These are phyloP conservation scores for Ormyrus thymus DNA, from an alignment of 2,888 invertebrate genomes.

Conservation along the genomic window DNA sequence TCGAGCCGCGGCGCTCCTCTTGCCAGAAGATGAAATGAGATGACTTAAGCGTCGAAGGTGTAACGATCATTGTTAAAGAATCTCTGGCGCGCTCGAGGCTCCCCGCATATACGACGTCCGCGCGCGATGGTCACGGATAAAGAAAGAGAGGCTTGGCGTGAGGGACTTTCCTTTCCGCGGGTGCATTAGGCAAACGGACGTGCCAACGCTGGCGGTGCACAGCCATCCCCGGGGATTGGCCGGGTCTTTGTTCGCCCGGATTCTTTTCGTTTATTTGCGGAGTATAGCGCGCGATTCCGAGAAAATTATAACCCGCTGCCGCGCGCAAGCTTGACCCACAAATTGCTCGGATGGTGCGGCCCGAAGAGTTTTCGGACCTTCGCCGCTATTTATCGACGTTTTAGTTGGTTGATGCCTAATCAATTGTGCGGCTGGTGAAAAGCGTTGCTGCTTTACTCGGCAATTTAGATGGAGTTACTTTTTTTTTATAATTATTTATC, in stretches of 20 bases:
- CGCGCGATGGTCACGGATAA: background rate
- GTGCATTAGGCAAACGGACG: background rate
- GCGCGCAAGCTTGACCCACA: background rate
- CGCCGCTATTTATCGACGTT: no score
- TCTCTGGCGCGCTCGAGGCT: no score
- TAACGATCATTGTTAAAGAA: no score
- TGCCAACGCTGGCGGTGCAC: background rate
- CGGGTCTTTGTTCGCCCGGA: background rate
- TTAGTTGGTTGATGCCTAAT: no score
- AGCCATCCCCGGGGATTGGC: slow-evolving; percentile 4
- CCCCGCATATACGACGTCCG: background rate
- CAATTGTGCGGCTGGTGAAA: no score
- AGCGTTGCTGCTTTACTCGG: no score
- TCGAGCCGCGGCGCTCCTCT: no score
- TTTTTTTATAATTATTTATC: no score
- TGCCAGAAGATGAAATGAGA: no score
- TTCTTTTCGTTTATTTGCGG: slow-evolving; percentile 18
- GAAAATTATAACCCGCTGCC: slow-evolving; percentile 8
- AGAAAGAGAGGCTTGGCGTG: background rate
- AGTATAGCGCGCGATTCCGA: background rate
- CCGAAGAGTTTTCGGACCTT: no score
- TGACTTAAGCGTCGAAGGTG: no score
- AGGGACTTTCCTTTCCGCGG: background rate
- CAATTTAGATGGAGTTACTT: no score
- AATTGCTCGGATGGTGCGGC: background rate